Percentiles rank a stretch among this genome's conserved stretches.
Evolutionary conservation across 2,888 invertebrate genomes (phyloP).

Genomic region (Sicus ferrugineus): DNA sequence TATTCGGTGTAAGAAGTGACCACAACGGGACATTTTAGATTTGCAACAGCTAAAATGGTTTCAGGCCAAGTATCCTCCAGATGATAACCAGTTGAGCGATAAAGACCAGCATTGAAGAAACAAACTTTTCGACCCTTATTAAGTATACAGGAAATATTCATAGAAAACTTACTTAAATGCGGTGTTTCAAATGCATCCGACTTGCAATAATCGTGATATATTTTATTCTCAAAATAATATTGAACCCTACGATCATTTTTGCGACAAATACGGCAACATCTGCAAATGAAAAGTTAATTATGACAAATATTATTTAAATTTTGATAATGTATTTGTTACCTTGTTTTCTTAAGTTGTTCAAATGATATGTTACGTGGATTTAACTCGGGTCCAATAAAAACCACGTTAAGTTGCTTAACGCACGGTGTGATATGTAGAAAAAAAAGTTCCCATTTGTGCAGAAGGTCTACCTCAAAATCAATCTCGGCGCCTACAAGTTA

Average conservation of each 20-base stretch:
- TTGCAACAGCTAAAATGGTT: slow-evolving; percentile 69
- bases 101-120: slow-evolving; percentile 76
- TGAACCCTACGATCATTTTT: slow-evolving; percentile 66
- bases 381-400: slow-evolving; percentile 74
- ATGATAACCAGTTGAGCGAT: slow-evolving; percentile 72
- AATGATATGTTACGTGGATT: slow-evolving; percentile 69
- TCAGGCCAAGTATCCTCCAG: slow-evolving; percentile 74
- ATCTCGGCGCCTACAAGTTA: slow-evolving; percentile 70
- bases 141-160: not conserved
- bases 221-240: slow-evolving; percentile 66
- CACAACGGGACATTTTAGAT: slow-evolving; percentile 69
- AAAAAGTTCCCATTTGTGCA: slow-evolving; percentile 77
- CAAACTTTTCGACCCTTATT: slow-evolving; percentile 66
- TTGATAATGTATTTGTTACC: slow-evolving; percentile 65
- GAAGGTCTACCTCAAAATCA: slow-evolving; percentile 74
- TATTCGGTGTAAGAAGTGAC: slow-evolving; percentile 74
- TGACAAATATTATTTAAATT: not conserved
- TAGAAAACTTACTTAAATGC: slow-evolving; percentile 66
- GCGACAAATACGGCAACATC: slow-evolving; percentile 68
- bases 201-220: slow-evolving; percentile 67
- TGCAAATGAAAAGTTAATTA: slow-evolving; percentile 49
- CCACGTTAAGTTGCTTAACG: slow-evolving; percentile 68
- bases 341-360: slow-evolving; percentile 68
- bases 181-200: slow-evolving; percentile 65
- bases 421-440: slow-evolving; percentile 72